These are phyloP conservation scores for Catostylus mosaicus DNA, from an alignment of 30 jellyfish, hydroid and myxozoan species.

Conservation along the genomic window DNA sequence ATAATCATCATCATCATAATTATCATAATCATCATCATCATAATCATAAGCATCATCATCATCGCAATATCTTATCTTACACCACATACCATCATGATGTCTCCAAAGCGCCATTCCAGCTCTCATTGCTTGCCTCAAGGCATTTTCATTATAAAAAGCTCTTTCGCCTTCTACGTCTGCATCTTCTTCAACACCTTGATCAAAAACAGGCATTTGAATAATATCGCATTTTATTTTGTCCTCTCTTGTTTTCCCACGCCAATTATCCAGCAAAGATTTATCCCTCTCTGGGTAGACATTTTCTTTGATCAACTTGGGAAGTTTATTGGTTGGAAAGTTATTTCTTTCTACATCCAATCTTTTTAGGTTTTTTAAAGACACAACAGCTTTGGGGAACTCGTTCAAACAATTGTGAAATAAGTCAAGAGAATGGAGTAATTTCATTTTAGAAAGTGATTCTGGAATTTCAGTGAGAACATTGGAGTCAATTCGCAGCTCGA, in stretches of 20 bases:
- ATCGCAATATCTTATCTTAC: not conserved
- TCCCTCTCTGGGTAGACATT: constrained; percentile 88
- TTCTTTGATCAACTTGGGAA: constrained; percentile 79
- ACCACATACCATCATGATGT: constrained; percentile 72
- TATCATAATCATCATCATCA: not conserved
- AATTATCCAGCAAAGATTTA: constrained; percentile 63
- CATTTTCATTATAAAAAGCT: constrained; percentile 53
- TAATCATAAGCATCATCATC: not conserved
- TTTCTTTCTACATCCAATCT: constrained; percentile 86
- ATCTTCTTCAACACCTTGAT: constrained; percentile 12
- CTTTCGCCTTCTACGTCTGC: constrained; percentile 33
- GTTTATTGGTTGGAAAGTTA: constrained; percentile 38
- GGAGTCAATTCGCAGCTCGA: constrained; percentile 80
- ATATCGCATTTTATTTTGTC: constrained; percentile 50
- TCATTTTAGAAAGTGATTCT: constrained; percentile 50
- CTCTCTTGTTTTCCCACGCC: constrained; percentile 89
- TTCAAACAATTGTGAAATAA: constrained; percentile 72
- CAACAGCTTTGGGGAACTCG: constrained; percentile 66
- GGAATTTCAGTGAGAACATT: constrained; percentile 68
- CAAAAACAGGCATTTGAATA: constrained; percentile 40
- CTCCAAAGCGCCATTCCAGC: constrained; percentile 94
- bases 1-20: not conserved
- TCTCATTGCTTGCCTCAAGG: constrained; percentile 68
- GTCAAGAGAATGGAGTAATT: constrained; percentile 76
- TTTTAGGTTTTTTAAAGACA: constrained; percentile 47